Evolutionary conservation across 2,113 vertebrate genomes (phyloP).

Genomic region (Tringa solitaria): DNA sequence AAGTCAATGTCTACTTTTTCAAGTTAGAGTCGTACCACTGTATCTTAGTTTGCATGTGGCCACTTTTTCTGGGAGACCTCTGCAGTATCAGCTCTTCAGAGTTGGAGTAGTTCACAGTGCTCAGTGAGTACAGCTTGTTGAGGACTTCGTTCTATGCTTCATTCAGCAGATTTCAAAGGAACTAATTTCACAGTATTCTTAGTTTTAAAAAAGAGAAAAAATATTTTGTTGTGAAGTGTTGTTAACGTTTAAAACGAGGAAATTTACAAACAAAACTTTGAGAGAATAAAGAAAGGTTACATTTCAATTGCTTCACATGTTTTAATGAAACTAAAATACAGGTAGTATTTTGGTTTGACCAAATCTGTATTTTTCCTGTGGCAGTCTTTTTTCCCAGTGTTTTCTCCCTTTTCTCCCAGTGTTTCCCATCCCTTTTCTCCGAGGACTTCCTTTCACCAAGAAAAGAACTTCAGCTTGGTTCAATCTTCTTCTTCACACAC

Average conservation of each 20-base stretch:
- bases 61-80: background rate
- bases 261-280: background rate
- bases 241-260: background rate
- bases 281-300: background rate
- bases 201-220: background rate
- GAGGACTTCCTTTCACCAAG: background rate
- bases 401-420: background rate
- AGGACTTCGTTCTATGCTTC: background rate
- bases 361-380: background rate
- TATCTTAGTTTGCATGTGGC: background rate
- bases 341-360: background rate
- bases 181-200: background rate
- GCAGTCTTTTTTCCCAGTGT: background rate
- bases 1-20: background rate
- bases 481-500: background rate
- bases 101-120: background rate
- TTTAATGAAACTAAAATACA: background rate
- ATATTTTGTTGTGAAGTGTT: background rate
- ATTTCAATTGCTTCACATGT: background rate
- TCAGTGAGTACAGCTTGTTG: background rate
- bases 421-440: background rate
- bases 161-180: background rate
- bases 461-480: background rate
- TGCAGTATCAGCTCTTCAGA: background rate
- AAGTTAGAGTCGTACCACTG: background rate